Evolutionary conservation across 2,113 vertebrate species (phyloP), one percentile per base, ranked within the genome.

Genomic region (Morone saxatilis): DNA sequence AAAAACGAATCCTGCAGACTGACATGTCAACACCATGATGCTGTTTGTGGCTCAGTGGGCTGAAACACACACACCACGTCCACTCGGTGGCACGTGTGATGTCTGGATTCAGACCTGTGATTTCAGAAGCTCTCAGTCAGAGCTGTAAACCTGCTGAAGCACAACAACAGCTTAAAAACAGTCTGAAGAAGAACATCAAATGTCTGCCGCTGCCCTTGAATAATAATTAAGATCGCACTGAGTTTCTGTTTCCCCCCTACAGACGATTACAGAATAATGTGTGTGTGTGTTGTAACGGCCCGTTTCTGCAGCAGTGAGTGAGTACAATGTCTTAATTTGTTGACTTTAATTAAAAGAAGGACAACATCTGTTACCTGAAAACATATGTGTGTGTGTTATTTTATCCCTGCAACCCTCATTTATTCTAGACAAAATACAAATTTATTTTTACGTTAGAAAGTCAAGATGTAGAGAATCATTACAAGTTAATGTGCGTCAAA

Each of bases 311-410:
- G 86, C 78, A 83, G 60, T 57, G 71, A 80, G 43, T 31, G 22
- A 50, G 67, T 78, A 56, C 36, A 81, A 89, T 69, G 69, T 87
- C 77, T 87, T 82, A 76, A 89, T 91, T 82, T 84, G 82, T 83
- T 75, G 75, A 62, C 75, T 77, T 78, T 90, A 91, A 93, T 91
- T 89, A 91, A 89, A 79, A 76, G 66, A 86, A 56, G 83, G 78
- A 85, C 76, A 88, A 76, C 85, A 91, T 90, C 85, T 89, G 87
- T 81, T 85, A 82, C 83, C 83, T 82, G 71, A 81, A 81, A 87
- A 20, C 31, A 31, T 71, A 16, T 71, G 41, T 71, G 67, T 36
- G 6, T 57, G 20, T 14, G 11, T 53, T 45, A 17, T 60, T 60
- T 20, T 54, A 10, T 67, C 7, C 17, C 77, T 8, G 43, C 7